These are phyloP conservation scores for Coremacera marginata DNA, from an alignment of 2,888 invertebrate species.

Conservation along the genomic window DNA sequence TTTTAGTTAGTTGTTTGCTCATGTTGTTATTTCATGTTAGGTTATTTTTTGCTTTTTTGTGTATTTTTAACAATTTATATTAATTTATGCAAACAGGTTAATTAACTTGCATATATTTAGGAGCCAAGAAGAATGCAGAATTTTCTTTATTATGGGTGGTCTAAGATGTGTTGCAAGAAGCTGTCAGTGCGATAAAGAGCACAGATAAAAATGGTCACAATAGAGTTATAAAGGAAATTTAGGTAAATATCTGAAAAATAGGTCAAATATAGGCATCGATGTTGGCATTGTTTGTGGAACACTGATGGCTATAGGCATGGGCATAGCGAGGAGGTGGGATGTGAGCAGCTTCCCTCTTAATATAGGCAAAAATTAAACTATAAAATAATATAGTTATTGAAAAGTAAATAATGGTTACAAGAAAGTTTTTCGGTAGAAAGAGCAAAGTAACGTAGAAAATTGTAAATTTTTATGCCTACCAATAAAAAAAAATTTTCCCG, in stretches of 20 bases:
- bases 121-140: background rate
- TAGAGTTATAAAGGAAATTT: background rate
- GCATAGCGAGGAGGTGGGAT: no score
- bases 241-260: background rate
- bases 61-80: slow-evolving; percentile 11
- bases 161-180: background rate
- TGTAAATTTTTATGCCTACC: no score
- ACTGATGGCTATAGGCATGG: background rate
- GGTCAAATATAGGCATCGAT: background rate
- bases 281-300: no score
- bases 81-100: slow-evolving; percentile 64
- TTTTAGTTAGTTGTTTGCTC: background rate
- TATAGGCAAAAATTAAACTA: no score
- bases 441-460: no score
- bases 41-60: background rate
- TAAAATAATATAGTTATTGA: no score
- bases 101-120: slow-evolving; percentile 48
- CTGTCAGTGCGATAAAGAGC: no score
- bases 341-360: no score
- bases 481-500: no score
- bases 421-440: no score
- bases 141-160: slow-evolving; percentile 1
- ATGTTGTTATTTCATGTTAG: background rate
- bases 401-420: no score
- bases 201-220: background rate